Conservation (phyloP, 2,888 invertebrate genomes). For the Bhutanitis thaidina region DNA sequence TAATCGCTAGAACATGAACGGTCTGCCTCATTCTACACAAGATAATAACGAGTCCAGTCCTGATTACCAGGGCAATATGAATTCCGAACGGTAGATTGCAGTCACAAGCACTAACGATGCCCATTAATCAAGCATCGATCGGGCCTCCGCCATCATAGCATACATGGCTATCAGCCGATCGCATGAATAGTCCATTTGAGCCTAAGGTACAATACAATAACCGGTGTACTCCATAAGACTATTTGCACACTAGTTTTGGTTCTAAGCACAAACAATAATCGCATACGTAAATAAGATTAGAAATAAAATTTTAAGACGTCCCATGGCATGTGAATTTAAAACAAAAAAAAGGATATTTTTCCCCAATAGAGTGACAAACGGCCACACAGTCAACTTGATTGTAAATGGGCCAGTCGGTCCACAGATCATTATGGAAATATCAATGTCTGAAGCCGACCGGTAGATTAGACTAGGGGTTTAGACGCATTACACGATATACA, state of each 20-base stretch:
- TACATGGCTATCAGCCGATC: background rate
- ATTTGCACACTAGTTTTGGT: background rate
- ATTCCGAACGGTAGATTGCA: background rate
- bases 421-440: no score
- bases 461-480: no score
- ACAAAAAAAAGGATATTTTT: no score
- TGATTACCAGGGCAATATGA: background rate
- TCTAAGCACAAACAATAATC: no score
- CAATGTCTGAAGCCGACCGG: no score
- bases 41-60: background rate
- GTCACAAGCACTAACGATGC: background rate
- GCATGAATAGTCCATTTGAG: background rate
- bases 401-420: no score
- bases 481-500: no score
- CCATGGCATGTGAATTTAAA: no score
- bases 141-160: background rate
- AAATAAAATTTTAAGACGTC: no score
- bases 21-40: background rate
- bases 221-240: background rate
- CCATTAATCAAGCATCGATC: constrained; percentile 4
- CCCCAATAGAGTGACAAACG: no score
- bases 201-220: background rate
- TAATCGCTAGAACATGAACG: background rate
- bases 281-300: no score
- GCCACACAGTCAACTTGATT: no score